Conservation (phyloP, 2,797 vertebrate species). For the Coregonus ussuriensis region DNA sequence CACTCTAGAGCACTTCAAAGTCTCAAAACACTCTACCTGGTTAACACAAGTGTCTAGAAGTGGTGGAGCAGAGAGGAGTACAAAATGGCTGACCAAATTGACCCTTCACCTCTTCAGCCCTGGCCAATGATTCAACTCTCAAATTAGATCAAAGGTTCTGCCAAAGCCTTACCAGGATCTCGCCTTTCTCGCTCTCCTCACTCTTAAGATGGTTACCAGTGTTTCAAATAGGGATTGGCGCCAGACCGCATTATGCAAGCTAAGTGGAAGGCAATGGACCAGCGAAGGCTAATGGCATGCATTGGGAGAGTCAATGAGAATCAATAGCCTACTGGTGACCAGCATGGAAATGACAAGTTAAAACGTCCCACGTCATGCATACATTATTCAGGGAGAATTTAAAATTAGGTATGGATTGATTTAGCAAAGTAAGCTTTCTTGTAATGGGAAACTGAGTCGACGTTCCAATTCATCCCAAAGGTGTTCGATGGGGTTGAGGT, state of each 20-base stretch:
- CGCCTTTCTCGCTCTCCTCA: not conserved
- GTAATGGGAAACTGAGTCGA: not conserved
- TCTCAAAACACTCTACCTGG: not conserved
- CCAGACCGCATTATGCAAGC: not conserved
- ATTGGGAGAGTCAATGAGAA: too few relatives aligned
- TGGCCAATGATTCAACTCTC: not conserved
- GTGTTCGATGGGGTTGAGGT: too few relatives aligned
- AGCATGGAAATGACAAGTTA: not conserved
- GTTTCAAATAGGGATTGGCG: not conserved
- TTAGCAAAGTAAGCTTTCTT: not conserved
- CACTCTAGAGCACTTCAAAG: not conserved
- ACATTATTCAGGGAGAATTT: not conserved
- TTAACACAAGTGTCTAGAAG: not conserved
- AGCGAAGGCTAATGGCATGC: not conserved
- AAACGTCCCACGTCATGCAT: not conserved
- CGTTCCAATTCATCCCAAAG: too few relatives aligned
- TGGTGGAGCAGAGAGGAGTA: not conserved
- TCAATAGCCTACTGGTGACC: too few relatives aligned
- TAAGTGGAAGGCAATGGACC: constrained; percentile 1
- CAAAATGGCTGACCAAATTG: not conserved
- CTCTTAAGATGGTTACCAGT: too few relatives aligned
- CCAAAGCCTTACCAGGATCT: too few relatives aligned
- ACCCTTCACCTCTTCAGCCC: not conserved
- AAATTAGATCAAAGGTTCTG: not conserved
- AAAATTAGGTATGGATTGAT: not conserved